Conservation (phyloP, 2,888 invertebrate species). For the Eristalinus sepulchralis region DNA sequence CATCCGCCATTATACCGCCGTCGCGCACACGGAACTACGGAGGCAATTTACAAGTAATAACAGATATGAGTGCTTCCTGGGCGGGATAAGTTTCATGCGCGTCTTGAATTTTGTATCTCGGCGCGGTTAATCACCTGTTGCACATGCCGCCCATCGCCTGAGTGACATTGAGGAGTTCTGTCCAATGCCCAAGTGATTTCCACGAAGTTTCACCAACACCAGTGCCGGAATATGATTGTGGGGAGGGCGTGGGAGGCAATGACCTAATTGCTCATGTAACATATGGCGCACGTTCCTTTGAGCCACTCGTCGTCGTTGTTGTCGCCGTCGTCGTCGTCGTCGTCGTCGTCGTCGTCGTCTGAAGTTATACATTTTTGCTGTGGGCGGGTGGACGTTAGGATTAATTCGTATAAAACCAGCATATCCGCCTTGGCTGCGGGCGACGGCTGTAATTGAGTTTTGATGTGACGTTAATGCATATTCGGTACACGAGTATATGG, state of each 20-base stretch:
- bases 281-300: slow-evolving; percentile 49
- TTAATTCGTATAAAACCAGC: slow-evolving; percentile 48
- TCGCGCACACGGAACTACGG: slow-evolving; percentile 10
- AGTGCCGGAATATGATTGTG: neutral
- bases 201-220: neutral
- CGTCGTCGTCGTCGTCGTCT: slow-evolving; percentile 3
- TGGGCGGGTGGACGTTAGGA: slow-evolving; percentile 3
- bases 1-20: slow-evolving; percentile 28
- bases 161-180: neutral
- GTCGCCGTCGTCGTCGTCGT: too few species aligned
- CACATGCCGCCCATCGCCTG: slow-evolving; percentile 1
- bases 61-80: neutral
- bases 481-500: slow-evolving; percentile 8
- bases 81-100: neutral
- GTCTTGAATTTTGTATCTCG: neutral
- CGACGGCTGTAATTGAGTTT: slow-evolving; percentile 49
- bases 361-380: slow-evolving; percentile 27
- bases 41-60: slow-evolving; percentile 35
- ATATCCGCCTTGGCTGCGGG: slow-evolving; percentile 17
- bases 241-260: slow-evolving; percentile 23
- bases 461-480: slow-evolving; percentile 65
- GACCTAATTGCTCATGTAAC: slow-evolving; percentile 66
- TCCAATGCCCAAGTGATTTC: neutral
- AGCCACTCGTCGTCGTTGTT: neutral
- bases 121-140: slow-evolving; percentile 34